Conservation (phyloP, 1,140 invertebrate genomes). For the Oncopodura yosiiana region DNA sequence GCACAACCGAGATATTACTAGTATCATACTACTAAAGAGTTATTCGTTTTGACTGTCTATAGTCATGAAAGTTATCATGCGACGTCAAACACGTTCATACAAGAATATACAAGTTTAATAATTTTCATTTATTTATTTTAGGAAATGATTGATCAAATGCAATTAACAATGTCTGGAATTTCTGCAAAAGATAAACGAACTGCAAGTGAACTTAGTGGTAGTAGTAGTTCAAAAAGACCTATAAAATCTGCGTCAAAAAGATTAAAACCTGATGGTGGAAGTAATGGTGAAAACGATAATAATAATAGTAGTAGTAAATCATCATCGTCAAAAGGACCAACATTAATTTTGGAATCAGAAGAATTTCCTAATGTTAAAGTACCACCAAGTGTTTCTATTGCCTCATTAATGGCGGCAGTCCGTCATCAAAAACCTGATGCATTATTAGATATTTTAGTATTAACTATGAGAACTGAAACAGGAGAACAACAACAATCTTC, state of each 20-base stretch:
- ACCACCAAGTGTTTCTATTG: conserved; percentile 17
- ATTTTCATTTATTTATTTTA: too few relatives aligned
- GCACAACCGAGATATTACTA: too few relatives aligned
- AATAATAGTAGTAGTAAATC: background rate
- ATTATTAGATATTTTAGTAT: conserved; percentile 25
- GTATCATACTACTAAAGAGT: too few relatives aligned
- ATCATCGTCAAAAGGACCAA: conserved; percentile 7
- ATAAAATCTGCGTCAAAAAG: conserved; percentile 27
- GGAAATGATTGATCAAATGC: conserved; percentile 33
- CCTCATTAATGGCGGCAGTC: conserved; percentile 29
- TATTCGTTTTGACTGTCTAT: too few relatives aligned
- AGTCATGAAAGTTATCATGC: too few relatives aligned
- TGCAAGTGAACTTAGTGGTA: background rate
- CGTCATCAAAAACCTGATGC: conserved; percentile 18
- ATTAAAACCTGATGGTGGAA: conserved; percentile 18
- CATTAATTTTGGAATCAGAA: conserved; percentile 26
- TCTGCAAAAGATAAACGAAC: conserved; percentile 25
- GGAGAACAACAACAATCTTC: background rate
- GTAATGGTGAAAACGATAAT: background rate
- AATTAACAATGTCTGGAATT: conserved; percentile 15
- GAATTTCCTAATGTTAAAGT: conserved; percentile 31
- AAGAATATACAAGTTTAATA: too few relatives aligned
- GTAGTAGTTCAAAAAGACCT: conserved; percentile 20
- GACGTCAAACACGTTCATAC: too few relatives aligned
- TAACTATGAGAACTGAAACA: conserved; percentile 20